phyloP scores from a whole-genome alignment of 2,113 vertebrate species.

The Antechinus flavipes region DNA sequence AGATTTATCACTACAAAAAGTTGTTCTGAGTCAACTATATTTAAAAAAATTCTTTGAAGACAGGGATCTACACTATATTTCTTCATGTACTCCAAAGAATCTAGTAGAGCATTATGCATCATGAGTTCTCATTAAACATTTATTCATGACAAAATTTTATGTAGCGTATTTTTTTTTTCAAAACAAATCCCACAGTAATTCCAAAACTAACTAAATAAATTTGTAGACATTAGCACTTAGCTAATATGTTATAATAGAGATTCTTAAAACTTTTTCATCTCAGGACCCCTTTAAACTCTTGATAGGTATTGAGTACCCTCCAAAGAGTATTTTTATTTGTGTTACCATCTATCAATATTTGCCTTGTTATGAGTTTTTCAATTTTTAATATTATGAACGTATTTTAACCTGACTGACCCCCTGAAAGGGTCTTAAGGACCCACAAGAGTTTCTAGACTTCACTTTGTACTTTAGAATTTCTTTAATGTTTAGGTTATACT shows the following conservation, averaged over 20 bases:
- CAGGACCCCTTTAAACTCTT: not conserved
- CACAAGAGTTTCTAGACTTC: too few species aligned
- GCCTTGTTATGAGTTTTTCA: not conserved
- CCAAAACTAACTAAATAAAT: too few species aligned
- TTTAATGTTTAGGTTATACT: too few species aligned
- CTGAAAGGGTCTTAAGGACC: too few species aligned
- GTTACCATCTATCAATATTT: not conserved
- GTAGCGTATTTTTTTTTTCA: not conserved
- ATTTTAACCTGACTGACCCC: too few species aligned
- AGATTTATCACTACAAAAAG: not conserved
- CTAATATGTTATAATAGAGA: not conserved
- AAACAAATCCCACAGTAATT: not conserved
- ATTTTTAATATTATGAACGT: too few species aligned
- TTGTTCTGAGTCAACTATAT: not conserved
- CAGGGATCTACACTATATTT: not conserved
- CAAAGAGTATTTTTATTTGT: not conserved
- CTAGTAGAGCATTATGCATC: not conserved
- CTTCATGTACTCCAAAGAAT: not conserved
- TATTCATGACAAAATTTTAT: not conserved
- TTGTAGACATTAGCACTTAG: not conserved
- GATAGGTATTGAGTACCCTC: not conserved
- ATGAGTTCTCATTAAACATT: not conserved
- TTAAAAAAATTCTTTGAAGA: not conserved
- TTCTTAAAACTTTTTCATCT: not conserved
- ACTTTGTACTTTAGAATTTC: too few species aligned